Evolutionary conservation across 2,888 invertebrate species (phyloP).

Genomic region (Cephus spinipes): DNA sequence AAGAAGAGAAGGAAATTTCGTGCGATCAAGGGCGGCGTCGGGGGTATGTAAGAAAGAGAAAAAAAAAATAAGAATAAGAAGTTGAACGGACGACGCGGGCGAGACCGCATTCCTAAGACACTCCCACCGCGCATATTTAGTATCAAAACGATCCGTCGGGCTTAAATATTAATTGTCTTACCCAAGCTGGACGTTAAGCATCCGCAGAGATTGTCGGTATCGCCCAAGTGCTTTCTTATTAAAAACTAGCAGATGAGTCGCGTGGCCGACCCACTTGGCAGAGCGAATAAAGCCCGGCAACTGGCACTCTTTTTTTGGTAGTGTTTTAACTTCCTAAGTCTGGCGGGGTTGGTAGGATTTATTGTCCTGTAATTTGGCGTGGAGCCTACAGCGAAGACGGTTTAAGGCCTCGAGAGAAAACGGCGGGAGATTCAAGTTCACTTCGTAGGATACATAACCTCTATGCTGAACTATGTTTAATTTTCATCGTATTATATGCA

Average conservation of each 20-base stretch:
- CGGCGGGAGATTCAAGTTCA: not conserved
- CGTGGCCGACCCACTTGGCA: slow-evolving; percentile 46
- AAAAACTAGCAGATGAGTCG: slow-evolving; percentile 7
- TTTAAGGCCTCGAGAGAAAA: not conserved
- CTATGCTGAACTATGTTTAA: not conserved
- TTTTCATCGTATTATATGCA: not conserved
- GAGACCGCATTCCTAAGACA: slow-evolving; percentile 59
- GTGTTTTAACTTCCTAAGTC: not conserved
- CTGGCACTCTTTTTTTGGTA: not conserved
- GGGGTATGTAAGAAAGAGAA: slow-evolving; percentile 44
- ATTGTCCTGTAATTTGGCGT: not conserved
- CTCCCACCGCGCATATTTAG: slow-evolving; percentile 44
- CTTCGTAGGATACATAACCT: not conserved
- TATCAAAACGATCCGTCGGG: not conserved
- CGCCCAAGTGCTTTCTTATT: not conserved
- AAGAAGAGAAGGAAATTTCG: slow-evolving; percentile 13
- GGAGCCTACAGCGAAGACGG: not conserved
- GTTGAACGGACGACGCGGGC: slow-evolving; percentile 34
- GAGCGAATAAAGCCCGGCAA: slow-evolving; percentile 20
- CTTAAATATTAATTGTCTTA: not conserved
- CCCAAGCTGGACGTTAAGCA: not conserved
- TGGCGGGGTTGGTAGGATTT: not conserved
- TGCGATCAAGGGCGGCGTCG: slow-evolving; percentile 33
- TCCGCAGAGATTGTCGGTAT: not conserved
- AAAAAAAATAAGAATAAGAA: slow-evolving; percentile 38